These are phyloP conservation scores for Lynx canadensis DNA, from an alignment of 2,113 vertebrate genomes.

Conservation along the genomic window DNA sequence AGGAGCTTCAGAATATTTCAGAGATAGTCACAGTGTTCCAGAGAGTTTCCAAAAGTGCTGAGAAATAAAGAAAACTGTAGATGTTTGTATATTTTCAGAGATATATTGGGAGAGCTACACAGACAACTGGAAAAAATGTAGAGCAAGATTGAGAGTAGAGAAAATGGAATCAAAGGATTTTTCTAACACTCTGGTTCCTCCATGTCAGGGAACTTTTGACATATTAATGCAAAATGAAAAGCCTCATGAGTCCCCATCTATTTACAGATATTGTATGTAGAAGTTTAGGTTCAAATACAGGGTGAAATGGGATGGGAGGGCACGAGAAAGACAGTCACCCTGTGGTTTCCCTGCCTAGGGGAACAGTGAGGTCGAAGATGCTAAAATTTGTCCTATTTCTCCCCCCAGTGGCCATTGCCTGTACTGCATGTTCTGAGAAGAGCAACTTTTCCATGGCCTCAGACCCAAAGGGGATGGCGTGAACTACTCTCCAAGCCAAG, in stretches of 20 bases:
- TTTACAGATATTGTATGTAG: background rate
- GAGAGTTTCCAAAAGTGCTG: background rate
- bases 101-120: background rate
- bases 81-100: background rate
- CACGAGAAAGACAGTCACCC: background rate
- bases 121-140: background rate
- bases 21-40: background rate
- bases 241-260: background rate
- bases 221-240: background rate
- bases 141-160: background rate
- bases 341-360: rapidly evolving
- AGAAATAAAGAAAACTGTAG: background rate
- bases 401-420: background rate
- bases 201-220: background rate
- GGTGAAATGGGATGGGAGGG: background rate
- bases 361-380: background rate
- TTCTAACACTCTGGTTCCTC: background rate
- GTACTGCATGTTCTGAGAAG: background rate
- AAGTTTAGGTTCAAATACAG: background rate
- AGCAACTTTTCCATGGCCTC: background rate
- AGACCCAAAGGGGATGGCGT: background rate
- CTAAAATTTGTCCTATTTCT: background rate
- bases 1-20: background rate
- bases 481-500: background rate
- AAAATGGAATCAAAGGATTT: background rate